Evolutionary conservation across 2,113 vertebrate species (phyloP).

Genomic region (Taurulus bubalis): DNA sequence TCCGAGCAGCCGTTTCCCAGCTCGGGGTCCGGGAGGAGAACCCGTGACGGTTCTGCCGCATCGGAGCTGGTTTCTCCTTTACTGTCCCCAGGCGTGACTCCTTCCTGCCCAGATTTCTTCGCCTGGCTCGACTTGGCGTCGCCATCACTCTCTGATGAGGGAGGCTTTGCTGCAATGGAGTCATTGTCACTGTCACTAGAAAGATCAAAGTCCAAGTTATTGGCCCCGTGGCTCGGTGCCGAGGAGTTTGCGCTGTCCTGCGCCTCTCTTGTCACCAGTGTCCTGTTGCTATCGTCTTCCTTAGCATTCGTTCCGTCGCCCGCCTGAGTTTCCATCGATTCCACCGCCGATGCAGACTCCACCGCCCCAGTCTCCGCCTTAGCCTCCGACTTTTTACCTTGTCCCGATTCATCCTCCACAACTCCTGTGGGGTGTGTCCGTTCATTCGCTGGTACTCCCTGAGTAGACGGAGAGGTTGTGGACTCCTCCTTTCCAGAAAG

Average conservation of each 20-base stretch:
- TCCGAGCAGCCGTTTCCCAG: constrained; percentile 90
- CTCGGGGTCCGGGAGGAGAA: constrained; percentile 76
- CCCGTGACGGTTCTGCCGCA: constrained; percentile 70
- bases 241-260: constrained; percentile 55
- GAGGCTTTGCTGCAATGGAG: constrained; percentile 79
- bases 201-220: constrained; percentile 91
- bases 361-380: constrained; percentile 22
- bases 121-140: constrained; percentile 76
- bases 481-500: constrained; percentile 68
- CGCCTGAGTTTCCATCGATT: constrained; percentile 29
- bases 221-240: constrained; percentile 57
- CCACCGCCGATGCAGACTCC: neutral
- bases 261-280: constrained; percentile 40
- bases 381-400: constrained; percentile 41
- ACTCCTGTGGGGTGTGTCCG: constrained; percentile 68
- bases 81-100: constrained; percentile 39
- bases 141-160: constrained; percentile 81
- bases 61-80: constrained; percentile 37
- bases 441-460: constrained; percentile 64
- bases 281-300: constrained; percentile 60
- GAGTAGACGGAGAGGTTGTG: constrained; percentile 58
- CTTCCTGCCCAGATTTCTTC: constrained; percentile 64
- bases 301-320: constrained; percentile 57
- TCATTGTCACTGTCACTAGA: constrained; percentile 93
- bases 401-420: constrained; percentile 33